These are phyloP conservation scores for Ophthalmotilapia sp. DNA, from an alignment of 2,113 vertebrate genomes.

Conservation along the genomic window DNA sequence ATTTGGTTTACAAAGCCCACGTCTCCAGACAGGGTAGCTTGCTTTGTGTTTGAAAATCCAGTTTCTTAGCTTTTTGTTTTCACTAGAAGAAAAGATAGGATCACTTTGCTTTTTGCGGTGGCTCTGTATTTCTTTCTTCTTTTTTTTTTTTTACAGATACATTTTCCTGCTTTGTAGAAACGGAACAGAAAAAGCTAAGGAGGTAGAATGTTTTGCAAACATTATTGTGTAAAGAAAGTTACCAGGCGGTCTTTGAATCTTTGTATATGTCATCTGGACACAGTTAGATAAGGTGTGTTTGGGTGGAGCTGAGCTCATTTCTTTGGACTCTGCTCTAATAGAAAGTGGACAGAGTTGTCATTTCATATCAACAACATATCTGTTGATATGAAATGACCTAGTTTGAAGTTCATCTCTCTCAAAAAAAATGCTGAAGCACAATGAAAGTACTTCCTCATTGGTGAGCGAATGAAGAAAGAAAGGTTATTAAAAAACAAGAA, in stretches of 20 bases:
- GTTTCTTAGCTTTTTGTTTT: not conserved
- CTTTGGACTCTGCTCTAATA: slow-evolving; percentile 39
- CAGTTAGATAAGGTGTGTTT: slow-evolving; percentile 34
- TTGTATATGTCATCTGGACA: slow-evolving; percentile 36
- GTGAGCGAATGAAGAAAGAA: not conserved
- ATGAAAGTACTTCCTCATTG: slow-evolving; percentile 32
- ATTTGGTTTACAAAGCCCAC: slow-evolving; percentile 39
- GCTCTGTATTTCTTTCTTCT: not conserved
- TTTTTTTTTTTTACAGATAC: not conserved
- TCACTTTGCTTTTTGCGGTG: not conserved
- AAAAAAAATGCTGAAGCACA: slow-evolving; percentile 32
- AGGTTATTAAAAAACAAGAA: not conserved
- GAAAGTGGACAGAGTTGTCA: not conserved
- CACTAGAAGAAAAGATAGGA: not conserved
- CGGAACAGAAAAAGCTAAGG: not conserved
- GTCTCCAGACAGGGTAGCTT: slow-evolving; percentile 4
- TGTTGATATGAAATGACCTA: slow-evolving; percentile 31
- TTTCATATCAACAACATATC: not conserved
- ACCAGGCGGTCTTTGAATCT: not conserved
- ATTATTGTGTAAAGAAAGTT: not conserved
- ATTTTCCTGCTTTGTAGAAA: not conserved
- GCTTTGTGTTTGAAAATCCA: not conserved
- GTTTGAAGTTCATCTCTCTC: slow-evolving; percentile 32
- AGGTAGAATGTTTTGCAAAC: not conserved
- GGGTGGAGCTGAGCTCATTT: slow-evolving; percentile 22